phyloP scores from a whole-genome alignment of 2,888 invertebrate genomes.

The Trichacis sp. region DNA sequence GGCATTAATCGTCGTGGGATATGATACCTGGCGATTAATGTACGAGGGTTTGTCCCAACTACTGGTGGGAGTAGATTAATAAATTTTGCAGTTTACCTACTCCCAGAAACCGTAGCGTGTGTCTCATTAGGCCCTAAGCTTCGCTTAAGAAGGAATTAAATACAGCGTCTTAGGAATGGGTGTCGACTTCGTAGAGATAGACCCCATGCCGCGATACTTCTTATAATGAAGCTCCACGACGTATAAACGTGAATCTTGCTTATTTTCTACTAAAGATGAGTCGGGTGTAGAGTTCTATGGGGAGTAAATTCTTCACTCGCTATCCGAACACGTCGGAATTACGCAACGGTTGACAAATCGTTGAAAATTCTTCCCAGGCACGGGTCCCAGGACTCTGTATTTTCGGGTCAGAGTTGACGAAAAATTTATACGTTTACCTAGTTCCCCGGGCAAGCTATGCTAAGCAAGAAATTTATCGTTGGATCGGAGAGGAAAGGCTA shows the following conservation, averaged over 20 bases:
- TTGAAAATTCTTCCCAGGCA: not conserved
- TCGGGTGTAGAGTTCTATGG: no score
- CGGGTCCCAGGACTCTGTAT: no score
- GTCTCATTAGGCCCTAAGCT: conserved; percentile 60
- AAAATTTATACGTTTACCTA: no score
- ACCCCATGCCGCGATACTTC: conserved; percentile 57
- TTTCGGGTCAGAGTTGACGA: no score
- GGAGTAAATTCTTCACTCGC: conserved; percentile 28
- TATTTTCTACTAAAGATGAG: not conserved
- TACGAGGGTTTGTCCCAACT: conserved; percentile 13
- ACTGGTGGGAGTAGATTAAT: conserved; percentile 44
- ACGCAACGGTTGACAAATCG: not conserved
- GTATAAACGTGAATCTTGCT: conserved; percentile 9
- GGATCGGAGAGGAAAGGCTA: no score
- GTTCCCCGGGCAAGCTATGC: no score
- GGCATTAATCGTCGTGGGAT: not conserved
- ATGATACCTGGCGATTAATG: not conserved
- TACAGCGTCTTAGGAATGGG: conserved; percentile 57
- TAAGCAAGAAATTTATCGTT: no score
- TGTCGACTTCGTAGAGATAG: conserved; percentile 56
- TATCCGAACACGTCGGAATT: conserved; percentile 13
- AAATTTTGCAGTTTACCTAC: conserved; percentile 50
- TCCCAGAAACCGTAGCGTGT: conserved; percentile 55
- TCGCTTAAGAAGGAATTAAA: conserved; percentile 59
- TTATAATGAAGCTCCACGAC: conserved; percentile 58